These are phyloP conservation scores for Morpho helenor DNA, from an alignment of 2,888 invertebrate species.

Conservation along the genomic window DNA sequence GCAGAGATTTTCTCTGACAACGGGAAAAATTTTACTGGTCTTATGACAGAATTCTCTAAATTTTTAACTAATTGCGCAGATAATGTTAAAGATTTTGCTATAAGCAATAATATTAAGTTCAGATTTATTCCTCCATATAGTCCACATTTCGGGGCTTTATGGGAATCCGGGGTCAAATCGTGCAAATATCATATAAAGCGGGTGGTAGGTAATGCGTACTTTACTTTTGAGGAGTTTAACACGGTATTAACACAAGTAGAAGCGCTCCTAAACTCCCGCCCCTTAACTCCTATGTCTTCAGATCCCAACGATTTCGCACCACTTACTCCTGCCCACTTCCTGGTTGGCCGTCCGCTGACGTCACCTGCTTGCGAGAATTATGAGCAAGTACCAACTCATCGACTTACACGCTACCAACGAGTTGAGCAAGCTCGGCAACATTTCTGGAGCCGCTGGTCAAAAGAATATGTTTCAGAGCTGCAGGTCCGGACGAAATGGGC, in stretches of 20 bases:
- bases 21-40: too few species aligned
- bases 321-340: constrained; percentile 4
- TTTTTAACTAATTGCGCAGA: too few species aligned
- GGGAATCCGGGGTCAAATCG: constrained; percentile 19
- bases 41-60: too few species aligned
- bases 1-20: too few species aligned
- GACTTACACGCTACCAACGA: constrained; percentile 12
- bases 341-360: too few species aligned
- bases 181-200: constrained; percentile 18
- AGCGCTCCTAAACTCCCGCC: constrained; percentile 3
- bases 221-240: constrained; percentile 28
- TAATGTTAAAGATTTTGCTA: background rate
- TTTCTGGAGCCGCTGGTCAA: constrained; percentile 26
- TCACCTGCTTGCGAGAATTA: background rate
- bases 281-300: constrained; percentile 2
- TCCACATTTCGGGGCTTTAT: constrained; percentile 19
- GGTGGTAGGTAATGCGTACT: constrained; percentile 16
- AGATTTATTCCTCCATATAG: constrained; percentile 5
- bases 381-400: background rate
- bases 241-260: constrained; percentile 12
- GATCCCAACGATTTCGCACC: constrained; percentile 4
- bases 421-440: constrained; percentile 20
- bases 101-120: constrained; percentile 1
- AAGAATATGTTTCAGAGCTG: constrained; percentile 22
- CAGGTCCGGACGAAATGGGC: constrained; percentile 21